Evolutionary conservation across 1,140 invertebrate genomes (phyloP), one percentile per base, ranked within the genome.

Genomic region (Sitodiplosis mosellana): DNA sequence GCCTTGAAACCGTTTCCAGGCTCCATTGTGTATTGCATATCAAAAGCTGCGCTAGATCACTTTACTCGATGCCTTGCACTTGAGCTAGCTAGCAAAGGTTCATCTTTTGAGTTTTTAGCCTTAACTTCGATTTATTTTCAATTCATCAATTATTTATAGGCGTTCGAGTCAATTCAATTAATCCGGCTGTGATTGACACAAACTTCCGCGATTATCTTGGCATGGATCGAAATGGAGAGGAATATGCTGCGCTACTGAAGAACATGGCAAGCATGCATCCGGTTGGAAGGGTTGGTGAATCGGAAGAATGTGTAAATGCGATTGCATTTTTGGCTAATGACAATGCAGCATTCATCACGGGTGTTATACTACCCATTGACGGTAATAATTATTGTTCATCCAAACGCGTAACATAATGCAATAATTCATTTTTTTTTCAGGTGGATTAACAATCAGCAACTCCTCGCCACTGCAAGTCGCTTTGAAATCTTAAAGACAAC

Each of bases 31-130:
- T 95, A 95, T 58, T 83, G 81, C 54, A 77, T 92, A 58, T 89
- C 86, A 12, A 95, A 95, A 69, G 71, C 86, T 34, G 82, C 87
- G 2, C 63, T 95, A 0, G 89, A 95, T 66, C 90, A 94, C 58
- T 75, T 95, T 40, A 94, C 89, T 0, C 73, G 81, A 54, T 89
- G 83, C 56, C 4, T 27, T 27, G 27, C 27, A 27, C 3, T 27
- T 27, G 27, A 27, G 3, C 27, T 27, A 5, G 27, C 27, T 27
- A n/a, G 27, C 27, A 27, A 27, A 27, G 27, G n/a, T n/a, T n/a
- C n/a, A n/a, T n/a, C n/a, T n/a, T n/a, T n/a, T n/a, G n/a, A n/a
- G n/a, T n/a, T n/a, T n/a, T n/a, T n/a, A n/a, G n/a, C n/a, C n/a
- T n/a, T n/a, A n/a, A n/a, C n/a, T n/a, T n/a, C n/a, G n/a, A n/a